Conservation (phyloP, 2,797 vertebrate species). For the Toxotes lorentzi region DNA sequence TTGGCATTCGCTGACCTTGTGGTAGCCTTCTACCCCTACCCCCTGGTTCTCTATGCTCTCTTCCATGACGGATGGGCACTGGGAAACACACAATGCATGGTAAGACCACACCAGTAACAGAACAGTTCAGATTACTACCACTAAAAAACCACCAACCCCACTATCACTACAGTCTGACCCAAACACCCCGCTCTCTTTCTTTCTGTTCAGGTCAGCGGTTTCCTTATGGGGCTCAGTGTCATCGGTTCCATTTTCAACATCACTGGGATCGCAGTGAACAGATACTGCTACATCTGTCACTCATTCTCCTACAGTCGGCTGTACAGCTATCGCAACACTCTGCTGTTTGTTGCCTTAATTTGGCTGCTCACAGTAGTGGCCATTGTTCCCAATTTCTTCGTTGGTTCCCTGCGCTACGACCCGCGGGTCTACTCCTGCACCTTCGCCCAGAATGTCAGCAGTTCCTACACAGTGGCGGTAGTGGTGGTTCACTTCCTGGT, state of each 20-base stretch:
- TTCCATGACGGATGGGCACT: conserved; percentile 88
- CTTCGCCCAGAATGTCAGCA: conserved; percentile 88
- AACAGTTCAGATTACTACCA: conserved; percentile 4
- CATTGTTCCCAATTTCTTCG: conserved; percentile 88
- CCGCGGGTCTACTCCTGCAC: conserved; percentile 89
- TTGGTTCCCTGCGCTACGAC: conserved; percentile 88
- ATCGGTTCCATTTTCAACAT: conserved; percentile 92
- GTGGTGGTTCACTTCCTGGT: conserved; percentile 90
- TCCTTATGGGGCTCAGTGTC: conserved; percentile 90
- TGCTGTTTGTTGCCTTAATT: conserved; percentile 86
- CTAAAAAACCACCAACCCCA: neutral
- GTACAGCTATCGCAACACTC: conserved; percentile 87
- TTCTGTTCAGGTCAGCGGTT: conserved; percentile 84
- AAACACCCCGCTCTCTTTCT: conserved; percentile 6
- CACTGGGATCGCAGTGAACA: conserved; percentile 89
- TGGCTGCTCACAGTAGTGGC: conserved; percentile 87
- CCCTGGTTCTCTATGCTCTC: conserved; percentile 86
- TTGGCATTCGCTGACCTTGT: conserved; percentile 87
- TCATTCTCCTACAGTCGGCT: conserved; percentile 86
- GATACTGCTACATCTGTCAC: conserved; percentile 91
- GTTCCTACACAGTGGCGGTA: conserved; percentile 86
- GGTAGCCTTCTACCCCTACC: conserved; percentile 88
- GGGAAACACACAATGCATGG: conserved; percentile 86
- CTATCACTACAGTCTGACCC: conserved; percentile 9
- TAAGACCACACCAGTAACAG: conserved; percentile 49